phyloP scores from a whole-genome alignment of 2,113 vertebrate genomes.

The Neomonachus schauinslandi region DNA sequence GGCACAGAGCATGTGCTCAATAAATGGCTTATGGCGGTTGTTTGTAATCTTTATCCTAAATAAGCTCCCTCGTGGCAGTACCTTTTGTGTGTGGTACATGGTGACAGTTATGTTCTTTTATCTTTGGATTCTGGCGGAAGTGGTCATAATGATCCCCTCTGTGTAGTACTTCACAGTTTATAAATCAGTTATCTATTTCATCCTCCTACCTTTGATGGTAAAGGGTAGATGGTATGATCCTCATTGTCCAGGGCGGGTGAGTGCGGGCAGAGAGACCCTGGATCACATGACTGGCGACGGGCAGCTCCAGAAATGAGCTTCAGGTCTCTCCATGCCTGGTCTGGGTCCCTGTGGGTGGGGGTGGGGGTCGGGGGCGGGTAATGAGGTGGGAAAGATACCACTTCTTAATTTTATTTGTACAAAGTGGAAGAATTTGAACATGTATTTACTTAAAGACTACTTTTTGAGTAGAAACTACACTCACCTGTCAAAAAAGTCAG shows the following conservation, averaged over 20 bases:
- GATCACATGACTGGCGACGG: too few relatives aligned
- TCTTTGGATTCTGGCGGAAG: neutral
- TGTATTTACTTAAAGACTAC: neutral
- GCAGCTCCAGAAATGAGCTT: neutral
- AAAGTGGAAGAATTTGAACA: neutral
- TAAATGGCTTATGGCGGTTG: neutral
- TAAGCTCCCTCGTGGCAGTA: rapidly evolving
- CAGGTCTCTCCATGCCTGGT: neutral
- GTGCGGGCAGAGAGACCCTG: neutral
- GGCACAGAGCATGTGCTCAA: neutral
- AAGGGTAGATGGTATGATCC: neutral
- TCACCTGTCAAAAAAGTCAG: neutral
- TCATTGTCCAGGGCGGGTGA: neutral
- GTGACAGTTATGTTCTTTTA: neutral
- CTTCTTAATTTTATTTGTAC: neutral
- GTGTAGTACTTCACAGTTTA: neutral
- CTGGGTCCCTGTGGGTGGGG: neutral
- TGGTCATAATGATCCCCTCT: neutral
- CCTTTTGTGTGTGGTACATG: rapidly evolving
- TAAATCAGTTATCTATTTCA: neutral
- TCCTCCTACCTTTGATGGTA: neutral
- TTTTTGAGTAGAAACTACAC: neutral
- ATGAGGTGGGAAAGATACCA: neutral
- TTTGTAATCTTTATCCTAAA: neutral
- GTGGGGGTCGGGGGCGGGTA: too few relatives aligned